Evolutionary conservation across 2,888 invertebrate species (phyloP).

Genomic region (Volucella inflata): DNA sequence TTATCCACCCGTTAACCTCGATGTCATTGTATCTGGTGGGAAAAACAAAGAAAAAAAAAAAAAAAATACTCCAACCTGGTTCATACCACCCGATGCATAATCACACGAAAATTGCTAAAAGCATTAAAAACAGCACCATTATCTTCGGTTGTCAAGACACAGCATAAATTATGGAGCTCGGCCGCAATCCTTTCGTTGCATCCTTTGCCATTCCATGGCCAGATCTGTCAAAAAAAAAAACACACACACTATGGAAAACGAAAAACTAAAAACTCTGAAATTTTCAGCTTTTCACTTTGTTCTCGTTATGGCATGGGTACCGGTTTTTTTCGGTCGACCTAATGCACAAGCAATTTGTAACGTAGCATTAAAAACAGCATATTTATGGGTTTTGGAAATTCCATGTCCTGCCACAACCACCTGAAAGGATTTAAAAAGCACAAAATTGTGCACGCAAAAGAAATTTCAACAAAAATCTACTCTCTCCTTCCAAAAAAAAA

Average conservation of each 20-base stretch:
- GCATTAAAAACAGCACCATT: constrained; percentile 69
- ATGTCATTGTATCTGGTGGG: constrained; percentile 31
- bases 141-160: constrained; percentile 70
- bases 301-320: constrained; percentile 25
- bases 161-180: constrained; percentile 66
- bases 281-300: constrained; percentile 48
- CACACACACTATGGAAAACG: background rate
- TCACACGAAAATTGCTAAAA: constrained; percentile 65
- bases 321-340: constrained; percentile 48
- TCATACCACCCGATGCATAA: constrained; percentile 61
- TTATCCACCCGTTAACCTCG: constrained; percentile 18
- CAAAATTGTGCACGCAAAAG: constrained; percentile 17
- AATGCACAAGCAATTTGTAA: constrained; percentile 78
- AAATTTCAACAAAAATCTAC: constrained; percentile 5
- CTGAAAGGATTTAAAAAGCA: constrained; percentile 59
- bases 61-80: constrained; percentile 13
- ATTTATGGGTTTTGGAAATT: constrained; percentile 58
- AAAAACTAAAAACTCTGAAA: constrained; percentile 14
- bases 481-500: background rate
- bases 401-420: constrained; percentile 10
- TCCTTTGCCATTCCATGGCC: constrained; percentile 18
- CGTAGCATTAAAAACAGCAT: constrained; percentile 65
- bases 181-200: constrained; percentile 64
- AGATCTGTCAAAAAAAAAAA: background rate
- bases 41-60: constrained; percentile 2